These are phyloP conservation scores for Ammospiza nelsoni DNA, from an alignment of 2,113 vertebrate species.

Conservation along the genomic window DNA sequence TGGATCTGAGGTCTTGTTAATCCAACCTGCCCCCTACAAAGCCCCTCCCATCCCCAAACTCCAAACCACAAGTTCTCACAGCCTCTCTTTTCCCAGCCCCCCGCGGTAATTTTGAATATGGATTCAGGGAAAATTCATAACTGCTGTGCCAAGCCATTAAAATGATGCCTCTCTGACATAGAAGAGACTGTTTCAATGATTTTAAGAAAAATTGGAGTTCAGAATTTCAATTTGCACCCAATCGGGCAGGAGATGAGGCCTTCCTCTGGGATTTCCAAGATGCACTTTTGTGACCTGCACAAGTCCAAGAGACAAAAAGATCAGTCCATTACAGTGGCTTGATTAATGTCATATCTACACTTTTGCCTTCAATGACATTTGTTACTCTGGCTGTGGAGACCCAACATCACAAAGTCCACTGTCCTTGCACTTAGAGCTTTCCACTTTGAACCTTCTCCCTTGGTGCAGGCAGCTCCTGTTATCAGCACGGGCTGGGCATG, in stretches of 20 bases:
- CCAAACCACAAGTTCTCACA: neutral
- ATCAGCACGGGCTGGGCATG: neutral
- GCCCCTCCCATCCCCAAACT: fast-evolving
- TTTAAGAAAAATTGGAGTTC: neutral
- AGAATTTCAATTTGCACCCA: neutral
- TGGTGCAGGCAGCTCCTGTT: neutral
- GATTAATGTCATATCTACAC: neutral
- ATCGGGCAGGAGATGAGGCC: neutral
- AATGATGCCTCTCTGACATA: fast-evolving
- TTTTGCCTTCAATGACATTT: neutral
- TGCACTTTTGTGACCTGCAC: neutral
- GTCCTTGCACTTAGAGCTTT: neutral
- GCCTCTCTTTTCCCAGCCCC: fast-evolving
- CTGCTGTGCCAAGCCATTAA: neutral
- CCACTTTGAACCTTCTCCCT: neutral
- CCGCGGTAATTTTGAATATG: neutral
- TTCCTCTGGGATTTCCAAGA: neutral
- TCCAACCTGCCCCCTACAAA: fast-evolving
- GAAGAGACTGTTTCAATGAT: neutral
- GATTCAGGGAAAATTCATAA: neutral
- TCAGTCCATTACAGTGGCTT: neutral
- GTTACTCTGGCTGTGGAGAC: neutral
- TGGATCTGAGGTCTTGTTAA: neutral
- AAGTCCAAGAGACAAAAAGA: neutral
- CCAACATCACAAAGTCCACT: fast-evolving